phyloP scores from a whole-genome alignment of 2,888 invertebrate genomes.

The Lasioglossum zephyrum region DNA sequence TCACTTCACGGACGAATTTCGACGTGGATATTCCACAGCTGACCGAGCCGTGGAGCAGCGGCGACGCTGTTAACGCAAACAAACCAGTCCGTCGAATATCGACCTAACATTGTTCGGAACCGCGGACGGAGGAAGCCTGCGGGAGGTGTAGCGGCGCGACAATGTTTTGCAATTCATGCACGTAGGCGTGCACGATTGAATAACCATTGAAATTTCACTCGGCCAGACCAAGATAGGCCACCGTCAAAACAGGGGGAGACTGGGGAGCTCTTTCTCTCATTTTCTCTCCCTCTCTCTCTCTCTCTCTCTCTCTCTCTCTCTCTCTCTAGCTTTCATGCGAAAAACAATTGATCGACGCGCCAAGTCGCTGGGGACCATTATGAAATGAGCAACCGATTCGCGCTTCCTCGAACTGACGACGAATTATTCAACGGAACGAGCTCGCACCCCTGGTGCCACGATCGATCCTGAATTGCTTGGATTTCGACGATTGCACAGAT shows the following conservation, averaged over 20 bases:
- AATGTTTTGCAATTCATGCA: slow-evolving; percentile 59
- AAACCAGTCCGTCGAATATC: slow-evolving; percentile 64
- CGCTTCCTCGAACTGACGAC: neutral
- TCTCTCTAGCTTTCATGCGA: neutral
- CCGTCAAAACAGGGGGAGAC: slow-evolving; percentile 1
- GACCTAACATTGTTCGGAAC: slow-evolving; percentile 58
- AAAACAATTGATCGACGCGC: neutral
- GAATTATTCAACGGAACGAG: slow-evolving; percentile 1
- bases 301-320: neutral
- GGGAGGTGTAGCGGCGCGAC: slow-evolving; percentile 30
- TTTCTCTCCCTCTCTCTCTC: neutral
- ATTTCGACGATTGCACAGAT: too few species aligned
- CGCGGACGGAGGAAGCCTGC: slow-evolving; percentile 33
- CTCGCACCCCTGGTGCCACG: neutral
- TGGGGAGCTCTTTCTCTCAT: neutral
- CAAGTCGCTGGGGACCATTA: slow-evolving; percentile 14
- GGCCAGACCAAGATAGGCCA: slow-evolving; percentile 26
- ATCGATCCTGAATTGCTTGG: too few species aligned
- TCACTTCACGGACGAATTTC: slow-evolving; percentile 58
- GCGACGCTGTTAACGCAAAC: slow-evolving; percentile 38
- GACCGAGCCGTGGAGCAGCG: slow-evolving; percentile 9
- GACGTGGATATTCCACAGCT: slow-evolving; percentile 35
- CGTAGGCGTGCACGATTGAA: slow-evolving; percentile 35
- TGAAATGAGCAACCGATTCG: slow-evolving; percentile 15
- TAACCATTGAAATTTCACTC: slow-evolving; percentile 50